A percentile compares a stretch with the other conserved stretches of the same genome.
These are phyloP conservation scores for Odontothrips loti DNA, from an alignment of 2,888 invertebrate genomes.

Conservation along the genomic window DNA sequence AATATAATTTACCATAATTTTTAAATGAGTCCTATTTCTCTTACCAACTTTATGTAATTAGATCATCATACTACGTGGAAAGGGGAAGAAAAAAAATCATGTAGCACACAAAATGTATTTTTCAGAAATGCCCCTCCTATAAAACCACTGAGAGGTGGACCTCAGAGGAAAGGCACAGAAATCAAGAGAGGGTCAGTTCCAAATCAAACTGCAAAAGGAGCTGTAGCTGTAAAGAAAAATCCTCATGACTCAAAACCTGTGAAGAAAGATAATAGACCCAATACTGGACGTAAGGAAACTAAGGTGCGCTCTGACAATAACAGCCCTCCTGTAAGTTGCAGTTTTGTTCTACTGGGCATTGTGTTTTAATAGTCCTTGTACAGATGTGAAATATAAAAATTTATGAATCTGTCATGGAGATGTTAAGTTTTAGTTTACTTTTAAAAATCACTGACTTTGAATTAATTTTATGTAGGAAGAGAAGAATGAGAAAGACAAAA, in stretches of 20 bases:
- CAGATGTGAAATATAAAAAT: too few relatives aligned
- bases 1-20: slow-evolving; percentile 32
- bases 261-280: slow-evolving; percentile 33
- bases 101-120: slow-evolving; percentile 33
- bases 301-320: slow-evolving; percentile 14
- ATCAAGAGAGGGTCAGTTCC: slow-evolving; percentile 42
- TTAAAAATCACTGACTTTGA: neutral
- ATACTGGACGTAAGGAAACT: slow-evolving; percentile 6
- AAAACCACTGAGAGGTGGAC: slow-evolving; percentile 41
- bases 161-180: neutral
- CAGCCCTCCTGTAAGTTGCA: slow-evolving; percentile 10
- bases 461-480: slow-evolving; percentile 33
- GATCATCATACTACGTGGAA: slow-evolving; percentile 33
- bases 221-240: slow-evolving; percentile 48
- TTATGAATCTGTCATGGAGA: too few relatives aligned
- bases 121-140: slow-evolving; percentile 45
- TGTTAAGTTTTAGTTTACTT: too few relatives aligned
- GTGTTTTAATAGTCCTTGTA: too few relatives aligned
- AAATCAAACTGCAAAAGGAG: slow-evolving; percentile 44
- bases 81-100: slow-evolving; percentile 33
- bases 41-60: slow-evolving; percentile 33
- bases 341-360: neutral
- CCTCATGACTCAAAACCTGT: slow-evolving; percentile 38
- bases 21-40: neutral
- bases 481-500: slow-evolving; percentile 43